phyloP scores from a whole-genome alignment of 2,113 vertebrate genomes.

The Chaetodon trifascialis region DNA sequence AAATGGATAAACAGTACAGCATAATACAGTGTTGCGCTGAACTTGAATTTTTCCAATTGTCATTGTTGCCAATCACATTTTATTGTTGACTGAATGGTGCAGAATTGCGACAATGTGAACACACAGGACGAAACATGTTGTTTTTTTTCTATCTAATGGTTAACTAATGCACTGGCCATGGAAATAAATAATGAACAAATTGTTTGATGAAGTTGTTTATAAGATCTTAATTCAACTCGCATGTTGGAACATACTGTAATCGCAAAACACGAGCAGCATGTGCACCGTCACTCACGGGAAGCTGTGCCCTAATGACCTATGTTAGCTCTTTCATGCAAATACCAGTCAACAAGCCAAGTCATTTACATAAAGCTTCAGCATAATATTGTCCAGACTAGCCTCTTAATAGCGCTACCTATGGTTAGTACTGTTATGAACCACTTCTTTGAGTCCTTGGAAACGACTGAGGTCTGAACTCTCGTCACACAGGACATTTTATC shows the following conservation, averaged over 20 bases:
- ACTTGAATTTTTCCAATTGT: too few relatives aligned
- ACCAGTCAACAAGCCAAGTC: not conserved
- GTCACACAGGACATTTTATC: too few relatives aligned
- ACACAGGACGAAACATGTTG: too few relatives aligned
- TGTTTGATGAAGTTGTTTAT: not conserved
- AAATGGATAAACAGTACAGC: too few relatives aligned
- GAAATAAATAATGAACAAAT: not conserved
- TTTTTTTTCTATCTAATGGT: too few relatives aligned
- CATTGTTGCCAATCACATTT: not conserved
- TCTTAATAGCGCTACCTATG: not conserved
- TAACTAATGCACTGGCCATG: not conserved
- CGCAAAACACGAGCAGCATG: not conserved
- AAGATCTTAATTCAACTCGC: not conserved
- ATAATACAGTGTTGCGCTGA: too few relatives aligned
- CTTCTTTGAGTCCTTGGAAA: not conserved
- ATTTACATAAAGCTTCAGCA: not conserved
- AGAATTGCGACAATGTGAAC: not conserved
- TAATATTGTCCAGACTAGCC: not conserved
- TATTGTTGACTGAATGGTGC: not conserved
- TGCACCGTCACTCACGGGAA: not conserved
- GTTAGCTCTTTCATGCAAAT: too few relatives aligned
- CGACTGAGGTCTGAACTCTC: too few relatives aligned
- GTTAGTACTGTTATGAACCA: not conserved
- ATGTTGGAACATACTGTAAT: not conserved
- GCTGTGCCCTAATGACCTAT: too few relatives aligned